These are phyloP conservation scores for Oedothorax gibbosus DNA, from an alignment of 1,140 invertebrate species.

Conservation along the genomic window DNA sequence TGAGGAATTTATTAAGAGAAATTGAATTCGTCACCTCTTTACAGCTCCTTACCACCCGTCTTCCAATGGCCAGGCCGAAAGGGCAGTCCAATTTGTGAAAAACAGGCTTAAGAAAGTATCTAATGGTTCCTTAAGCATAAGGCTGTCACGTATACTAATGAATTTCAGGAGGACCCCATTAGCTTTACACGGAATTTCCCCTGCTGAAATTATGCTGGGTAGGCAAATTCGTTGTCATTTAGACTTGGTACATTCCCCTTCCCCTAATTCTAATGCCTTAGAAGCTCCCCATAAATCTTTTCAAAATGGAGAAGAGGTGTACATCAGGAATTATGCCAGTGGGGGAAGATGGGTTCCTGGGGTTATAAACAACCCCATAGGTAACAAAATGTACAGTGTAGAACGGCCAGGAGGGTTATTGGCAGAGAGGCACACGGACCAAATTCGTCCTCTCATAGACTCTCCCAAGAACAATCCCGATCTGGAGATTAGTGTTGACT, in stretches of 20 bases:
- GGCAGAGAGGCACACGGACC: conserved; percentile 4
- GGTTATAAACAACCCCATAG: neutral
- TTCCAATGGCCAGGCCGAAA: conserved; percentile 65
- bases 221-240: conserved; percentile 2
- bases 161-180: conserved; percentile 3
- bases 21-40: conserved; percentile 62
- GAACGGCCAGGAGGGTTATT: neutral
- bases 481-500: neutral
- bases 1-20: conserved; percentile 2
- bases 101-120: neutral
- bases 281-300: neutral
- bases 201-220: conserved; percentile 15
- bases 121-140: neutral
- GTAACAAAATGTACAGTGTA: conserved; percentile 1
- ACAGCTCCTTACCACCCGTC: conserved; percentile 64
- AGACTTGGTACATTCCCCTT: neutral
- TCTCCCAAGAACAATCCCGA: neutral
- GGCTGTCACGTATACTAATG: conserved; percentile 12
- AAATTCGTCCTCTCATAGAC: neutral
- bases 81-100: conserved; percentile 8
- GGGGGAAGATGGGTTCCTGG: conserved; percentile 15
- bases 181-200: conserved; percentile 12
- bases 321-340: neutral
- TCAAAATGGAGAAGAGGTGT: neutral
- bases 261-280: neutral